These are phyloP conservation scores for Caenorhabditis tropicalis DNA, from an alignment of 1,140 invertebrate genomes.

Conservation along the genomic window DNA sequence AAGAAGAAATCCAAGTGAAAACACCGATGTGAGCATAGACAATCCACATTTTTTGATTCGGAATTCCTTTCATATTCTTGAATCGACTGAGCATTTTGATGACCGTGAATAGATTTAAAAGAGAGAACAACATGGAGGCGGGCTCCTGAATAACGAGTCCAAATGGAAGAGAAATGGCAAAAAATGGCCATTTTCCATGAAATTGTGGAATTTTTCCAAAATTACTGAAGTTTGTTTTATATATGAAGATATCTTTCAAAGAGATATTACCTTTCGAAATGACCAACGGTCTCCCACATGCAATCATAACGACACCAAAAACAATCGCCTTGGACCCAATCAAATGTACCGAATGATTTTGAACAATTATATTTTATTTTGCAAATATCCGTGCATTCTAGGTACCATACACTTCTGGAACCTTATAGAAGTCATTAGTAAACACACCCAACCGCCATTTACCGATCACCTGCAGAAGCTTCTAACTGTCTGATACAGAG, in stretches of 20 bases:
- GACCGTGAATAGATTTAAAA: neutral
- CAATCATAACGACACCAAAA: slow-evolving; percentile 31
- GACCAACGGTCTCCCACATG: slow-evolving; percentile 4
- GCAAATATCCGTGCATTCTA: neutral
- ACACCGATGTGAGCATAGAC: neutral
- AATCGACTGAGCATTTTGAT: slow-evolving; percentile 12
- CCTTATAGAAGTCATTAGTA: neutral
- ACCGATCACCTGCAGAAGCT: slow-evolving; percentile 3
- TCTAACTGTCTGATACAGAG: neutral
- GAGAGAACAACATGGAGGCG: neutral
- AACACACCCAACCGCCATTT: neutral
- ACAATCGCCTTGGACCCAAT: slow-evolving; percentile 8
- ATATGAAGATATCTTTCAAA: too few relatives aligned
- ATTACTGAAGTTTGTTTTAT: neutral
- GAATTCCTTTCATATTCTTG: neutral
- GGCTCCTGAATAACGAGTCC: slow-evolving; percentile 32
- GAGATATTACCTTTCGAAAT: slow-evolving; percentile 16
- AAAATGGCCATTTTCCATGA: slow-evolving; percentile 29
- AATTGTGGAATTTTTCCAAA: slow-evolving; percentile 17
- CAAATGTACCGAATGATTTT: neutral
- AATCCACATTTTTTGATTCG: neutral
- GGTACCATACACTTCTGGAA: slow-evolving; percentile 26
- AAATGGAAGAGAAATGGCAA: neutral
- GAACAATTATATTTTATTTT: neutral
- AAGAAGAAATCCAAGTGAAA: slow-evolving; percentile 5